Evolutionary conservation across 1,140 invertebrate genomes (phyloP), one percentile per base, ranked within the genome.

Genomic region (Zaprionus lachaisei): DNA sequence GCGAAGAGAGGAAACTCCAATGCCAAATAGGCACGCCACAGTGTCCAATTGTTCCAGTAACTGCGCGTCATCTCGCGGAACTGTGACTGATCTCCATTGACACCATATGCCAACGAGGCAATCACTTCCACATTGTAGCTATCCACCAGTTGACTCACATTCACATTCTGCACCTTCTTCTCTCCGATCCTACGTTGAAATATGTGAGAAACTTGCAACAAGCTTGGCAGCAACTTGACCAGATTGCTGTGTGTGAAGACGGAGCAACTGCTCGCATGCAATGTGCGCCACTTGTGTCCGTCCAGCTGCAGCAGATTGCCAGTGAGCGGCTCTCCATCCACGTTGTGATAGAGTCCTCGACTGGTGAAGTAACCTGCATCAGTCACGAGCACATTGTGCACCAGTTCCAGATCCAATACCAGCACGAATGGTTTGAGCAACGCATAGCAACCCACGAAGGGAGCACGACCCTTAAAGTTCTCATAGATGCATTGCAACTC

Each of bases 211-310:
- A 93, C 77, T 22, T 92, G 77, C 1, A 79, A 66, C 7, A 94
- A 61, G 1, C 91, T 72, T 1, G 91, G 81, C 17, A 93, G 64
- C 86, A 95, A 94, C 31, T 92, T 93, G 62, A 94, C 94, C 20
- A 95, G 89, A 81, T 95, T 95, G 2, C 93, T 93, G 3, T 93
- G 85, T 0, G 94, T 94, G 67, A 95, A 95, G 1, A 94, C 91
- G 7, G 94, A 93, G 0, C 93, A 93, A 3, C 94, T 84, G 55
- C 93, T 93, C 4, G 74, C 92, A 58, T 95, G 93, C 4, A 95
- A 82, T 3, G 92, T 69, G 65, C 94, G 93, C 95, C 95, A 95
- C 5, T 85, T 92, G 76, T 93, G 89, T 0, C 93, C 93, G 62
- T 94, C 93, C n/a, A 94, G 68, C 37, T 93, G 93, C 15, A 94